Evolutionary conservation across 2,113 vertebrate species (phyloP).

Genomic region (Cynopterus brachyotis): DNA sequence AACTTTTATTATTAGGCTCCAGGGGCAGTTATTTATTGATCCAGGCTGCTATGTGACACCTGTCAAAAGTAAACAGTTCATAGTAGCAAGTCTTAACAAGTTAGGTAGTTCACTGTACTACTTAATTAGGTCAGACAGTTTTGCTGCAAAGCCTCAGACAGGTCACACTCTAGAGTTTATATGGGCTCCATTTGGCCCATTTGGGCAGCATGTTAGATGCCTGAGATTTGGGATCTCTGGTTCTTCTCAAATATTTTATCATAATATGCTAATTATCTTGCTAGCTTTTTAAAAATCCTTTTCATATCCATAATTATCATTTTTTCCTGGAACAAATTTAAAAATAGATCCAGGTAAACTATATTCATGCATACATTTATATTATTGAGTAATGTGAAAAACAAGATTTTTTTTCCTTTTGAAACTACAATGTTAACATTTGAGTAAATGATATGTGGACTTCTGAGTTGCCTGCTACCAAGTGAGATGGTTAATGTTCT

Average conservation of each 20-base stretch:
- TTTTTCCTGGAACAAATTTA: conserved; percentile 15
- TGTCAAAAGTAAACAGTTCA: not conserved
- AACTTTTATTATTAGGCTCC: not conserved
- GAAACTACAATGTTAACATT: not conserved
- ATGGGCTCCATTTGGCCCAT: not conserved
- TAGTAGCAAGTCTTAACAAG: not conserved
- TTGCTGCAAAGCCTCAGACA: not conserved
- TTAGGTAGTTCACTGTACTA: not conserved
- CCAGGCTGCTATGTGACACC: not conserved
- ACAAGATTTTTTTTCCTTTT: not conserved
- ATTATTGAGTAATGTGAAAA: not conserved
- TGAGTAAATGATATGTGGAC: not conserved
- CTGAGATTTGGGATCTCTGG: not conserved
- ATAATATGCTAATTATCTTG: not conserved
- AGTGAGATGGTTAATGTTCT: not conserved
- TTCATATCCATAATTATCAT: not conserved
- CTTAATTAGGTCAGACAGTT: not conserved
- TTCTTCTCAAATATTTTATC: conserved; percentile 4
- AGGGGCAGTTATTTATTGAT: not conserved
- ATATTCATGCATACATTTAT: not conserved
- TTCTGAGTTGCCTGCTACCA: not conserved
- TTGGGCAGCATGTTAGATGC: not conserved
- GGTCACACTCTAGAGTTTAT: not conserved
- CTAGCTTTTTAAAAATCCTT: not conserved
- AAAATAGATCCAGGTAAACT: not conserved